A percentile compares a stretch with the other conserved stretches of the same genome.
phyloP scores from a whole-genome alignment of 2,888 invertebrate genomes.

The Hirtodrosophila alboralis region DNA sequence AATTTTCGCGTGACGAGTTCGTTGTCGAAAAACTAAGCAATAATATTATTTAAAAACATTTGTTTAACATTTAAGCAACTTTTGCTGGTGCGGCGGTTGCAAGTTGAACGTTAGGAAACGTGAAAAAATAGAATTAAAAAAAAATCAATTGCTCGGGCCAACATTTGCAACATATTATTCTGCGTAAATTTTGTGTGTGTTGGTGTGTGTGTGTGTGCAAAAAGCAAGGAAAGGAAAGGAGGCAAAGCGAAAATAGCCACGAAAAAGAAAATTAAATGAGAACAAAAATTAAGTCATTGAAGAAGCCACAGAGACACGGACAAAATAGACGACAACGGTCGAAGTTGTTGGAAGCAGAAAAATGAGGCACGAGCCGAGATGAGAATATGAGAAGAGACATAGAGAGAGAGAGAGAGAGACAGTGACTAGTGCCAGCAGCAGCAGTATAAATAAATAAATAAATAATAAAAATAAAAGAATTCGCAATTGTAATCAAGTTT shows the following conservation, averaged over 20 bases:
- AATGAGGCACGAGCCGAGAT: slow-evolving; percentile 66
- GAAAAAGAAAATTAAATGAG: slow-evolving; percentile 62
- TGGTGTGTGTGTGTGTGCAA: slow-evolving; percentile 66
- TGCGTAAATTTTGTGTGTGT: no score
- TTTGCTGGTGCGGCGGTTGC: slow-evolving; percentile 59
- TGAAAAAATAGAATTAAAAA: slow-evolving; percentile 14
- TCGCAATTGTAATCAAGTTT: slow-evolving; percentile 53
- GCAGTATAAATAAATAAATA: slow-evolving; percentile 53
- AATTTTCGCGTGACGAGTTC: slow-evolving; percentile 68
- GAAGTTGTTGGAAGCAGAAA: slow-evolving; percentile 57
- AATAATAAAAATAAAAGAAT: slow-evolving; percentile 25
- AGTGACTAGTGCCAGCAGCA: slow-evolving; percentile 40
- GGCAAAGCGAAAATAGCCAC: slow-evolving; percentile 62
- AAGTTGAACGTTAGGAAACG: slow-evolving; percentile 57
- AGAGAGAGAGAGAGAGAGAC: slow-evolving; percentile 36
- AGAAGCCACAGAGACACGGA: slow-evolving; percentile 58
- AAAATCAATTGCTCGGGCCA: slow-evolving; percentile 65
- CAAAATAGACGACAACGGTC: slow-evolving; percentile 49
- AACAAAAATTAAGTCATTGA: slow-evolving; percentile 77
- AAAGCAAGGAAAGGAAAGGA: slow-evolving; percentile 53
- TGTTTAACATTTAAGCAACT: slow-evolving; percentile 44
- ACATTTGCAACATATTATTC: slow-evolving; percentile 66
- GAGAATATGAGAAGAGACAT: slow-evolving; percentile 41
- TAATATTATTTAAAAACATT: slow-evolving; percentile 55
- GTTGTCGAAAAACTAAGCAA: slow-evolving; percentile 63